Evolutionary conservation across 2,888 invertebrate species (phyloP).

Genomic region (Drosophila cracens): DNA sequence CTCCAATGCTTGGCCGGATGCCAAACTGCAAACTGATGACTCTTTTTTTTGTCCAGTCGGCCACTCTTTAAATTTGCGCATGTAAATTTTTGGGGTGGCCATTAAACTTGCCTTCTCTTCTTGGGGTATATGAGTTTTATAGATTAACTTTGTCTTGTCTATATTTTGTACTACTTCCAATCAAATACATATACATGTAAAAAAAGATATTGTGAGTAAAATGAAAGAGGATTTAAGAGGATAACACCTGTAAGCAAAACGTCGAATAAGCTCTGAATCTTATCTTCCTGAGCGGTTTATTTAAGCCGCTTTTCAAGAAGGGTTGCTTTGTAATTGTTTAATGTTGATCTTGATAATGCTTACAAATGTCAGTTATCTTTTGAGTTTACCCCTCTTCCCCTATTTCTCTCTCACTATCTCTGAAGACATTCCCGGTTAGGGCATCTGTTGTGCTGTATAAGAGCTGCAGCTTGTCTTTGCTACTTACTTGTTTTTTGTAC

Average conservation of each 20-base stretch:
- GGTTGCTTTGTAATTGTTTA: not conserved
- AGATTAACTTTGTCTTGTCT: not conserved
- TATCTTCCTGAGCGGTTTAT: not conserved
- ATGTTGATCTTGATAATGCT: slow-evolving; percentile 3
- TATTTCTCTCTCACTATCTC: not conserved
- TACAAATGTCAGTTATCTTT: not conserved
- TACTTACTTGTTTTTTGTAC: slow-evolving; percentile 40
- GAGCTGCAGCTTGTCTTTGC: slow-evolving; percentile 17
- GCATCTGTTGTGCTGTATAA: slow-evolving; percentile 27
- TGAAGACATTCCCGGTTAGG: slow-evolving; percentile 6
- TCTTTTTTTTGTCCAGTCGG: slow-evolving; percentile 63
- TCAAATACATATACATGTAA: not conserved
- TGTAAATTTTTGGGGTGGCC: slow-evolving; percentile 67
- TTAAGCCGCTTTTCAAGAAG: not conserved
- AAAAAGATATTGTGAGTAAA: not conserved
- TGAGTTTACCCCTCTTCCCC: not conserved
- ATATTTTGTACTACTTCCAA: too few relatives aligned
- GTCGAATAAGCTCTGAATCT: not conserved
- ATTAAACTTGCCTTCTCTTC: slow-evolving; percentile 21
- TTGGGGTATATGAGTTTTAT: slow-evolving; percentile 31
- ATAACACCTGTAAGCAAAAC: not conserved
- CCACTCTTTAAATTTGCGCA: slow-evolving; percentile 62
- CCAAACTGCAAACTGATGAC: slow-evolving; percentile 61
- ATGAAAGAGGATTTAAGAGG: not conserved
- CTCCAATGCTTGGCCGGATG: slow-evolving; percentile 49